Evolutionary conservation across 2,888 invertebrate species (phyloP).

Genomic region (Rapana venosa): DNA sequence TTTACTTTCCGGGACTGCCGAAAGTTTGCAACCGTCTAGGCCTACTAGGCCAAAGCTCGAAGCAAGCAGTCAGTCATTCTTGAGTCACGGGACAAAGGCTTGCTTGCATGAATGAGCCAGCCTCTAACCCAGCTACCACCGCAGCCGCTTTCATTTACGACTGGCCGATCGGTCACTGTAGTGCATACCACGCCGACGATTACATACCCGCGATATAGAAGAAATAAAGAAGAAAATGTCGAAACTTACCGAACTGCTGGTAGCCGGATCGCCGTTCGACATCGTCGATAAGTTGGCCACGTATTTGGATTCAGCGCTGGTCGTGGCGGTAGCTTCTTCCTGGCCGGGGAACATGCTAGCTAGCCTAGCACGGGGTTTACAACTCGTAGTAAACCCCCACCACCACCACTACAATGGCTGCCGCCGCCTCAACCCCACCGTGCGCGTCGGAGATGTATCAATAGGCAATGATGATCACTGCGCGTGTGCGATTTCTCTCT

Average conservation of each 20-base stretch:
- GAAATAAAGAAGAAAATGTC: neutral
- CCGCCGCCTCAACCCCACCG: constrained; percentile 13
- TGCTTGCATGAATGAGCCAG: constrained; percentile 5
- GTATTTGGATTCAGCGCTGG: constrained; percentile 71
- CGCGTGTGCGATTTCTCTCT: constrained; percentile 27
- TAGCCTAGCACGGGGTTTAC: constrained; percentile 47
- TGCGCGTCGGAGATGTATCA: constrained; percentile 16
- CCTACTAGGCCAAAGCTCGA: neutral
- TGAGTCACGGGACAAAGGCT: neutral
- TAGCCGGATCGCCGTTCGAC: constrained; percentile 71
- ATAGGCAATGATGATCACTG: constrained; percentile 30
- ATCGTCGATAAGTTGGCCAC: constrained; percentile 77
- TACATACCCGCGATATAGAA: neutral
- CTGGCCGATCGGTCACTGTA: neutral
- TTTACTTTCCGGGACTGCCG: neutral
- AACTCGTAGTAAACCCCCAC: constrained; percentile 12
- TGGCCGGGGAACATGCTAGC: constrained; percentile 39
- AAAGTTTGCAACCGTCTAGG: neutral
- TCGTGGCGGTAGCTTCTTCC: constrained; percentile 54
- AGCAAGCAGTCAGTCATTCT: neutral
- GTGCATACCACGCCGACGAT: neutral
- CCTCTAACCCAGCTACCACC: neutral
- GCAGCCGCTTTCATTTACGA: neutral
- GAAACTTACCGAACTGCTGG: constrained; percentile 50
- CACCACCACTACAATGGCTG: constrained; percentile 34